Evolutionary conservation across 2,888 invertebrate species (phyloP), one percentile per base, ranked within the genome.

Genomic region (Caenorhabditis sp.): DNA sequence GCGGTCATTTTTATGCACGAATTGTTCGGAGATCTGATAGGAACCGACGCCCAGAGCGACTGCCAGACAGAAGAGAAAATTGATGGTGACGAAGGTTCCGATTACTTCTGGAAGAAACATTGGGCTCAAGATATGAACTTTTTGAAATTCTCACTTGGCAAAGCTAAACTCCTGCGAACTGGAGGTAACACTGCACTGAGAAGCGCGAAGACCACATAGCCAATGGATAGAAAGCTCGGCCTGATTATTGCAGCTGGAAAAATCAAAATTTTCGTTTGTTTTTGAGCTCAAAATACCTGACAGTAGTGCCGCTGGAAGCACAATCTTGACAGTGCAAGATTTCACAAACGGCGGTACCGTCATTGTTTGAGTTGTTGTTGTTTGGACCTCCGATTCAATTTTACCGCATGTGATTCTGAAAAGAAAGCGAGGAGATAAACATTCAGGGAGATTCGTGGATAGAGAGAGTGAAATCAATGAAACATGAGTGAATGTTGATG

Each of bases 171-270:
- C 6, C 59, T 63, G 16, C 80, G 74, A 64, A 88, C 85, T 6
- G 87, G 77, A 6, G 91, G 91, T 8, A 92, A 81, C 31, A 87
- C 68, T 8, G 90, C 89, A 58, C 85, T 84, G 19, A 90, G 24
- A 2, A 92, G 80, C 14, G 87, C 90, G 24, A 91, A 58, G 2
- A 91, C 31, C 14, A 90, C 86, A 64, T 91, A 92, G 7, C 86
- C 80, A 14, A 89, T 81, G n/a, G 91, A 90, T 28, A 92, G 41
- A 31, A 90, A 84, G 51, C 87, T 84, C 10, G 92, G 92, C 38
- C 92, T 83, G n/a, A 92, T 73, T 28, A 90, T 64, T n/a, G 89
- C 90, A 41, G 88, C 89, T 88, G 81, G 68, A 85, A 86, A 47
- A 47, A 19, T 14, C 6, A 41, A 22, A 58, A 24, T 54, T 19